Conservation (phyloP, 2,888 invertebrate genomes). For the Meteorus colon region DNA sequence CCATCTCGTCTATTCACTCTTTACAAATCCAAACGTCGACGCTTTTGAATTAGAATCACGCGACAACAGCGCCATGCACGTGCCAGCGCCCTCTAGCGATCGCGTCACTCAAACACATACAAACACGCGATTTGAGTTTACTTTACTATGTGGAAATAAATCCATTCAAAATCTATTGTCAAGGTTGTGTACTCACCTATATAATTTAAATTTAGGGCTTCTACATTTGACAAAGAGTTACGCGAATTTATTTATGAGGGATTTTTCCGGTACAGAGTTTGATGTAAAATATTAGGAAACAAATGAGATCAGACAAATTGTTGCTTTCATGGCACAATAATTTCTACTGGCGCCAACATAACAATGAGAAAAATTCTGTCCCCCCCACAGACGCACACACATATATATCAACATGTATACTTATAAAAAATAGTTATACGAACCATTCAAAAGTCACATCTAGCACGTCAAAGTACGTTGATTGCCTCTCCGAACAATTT, state of each 20-base stretch:
- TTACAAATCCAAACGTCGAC: neutral
- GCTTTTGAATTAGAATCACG: constrained; percentile 2
- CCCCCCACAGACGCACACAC: neutral
- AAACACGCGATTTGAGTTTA: neutral
- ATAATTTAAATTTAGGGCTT: neutral
- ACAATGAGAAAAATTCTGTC: constrained; percentile 31
- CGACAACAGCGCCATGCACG: constrained; percentile 22
- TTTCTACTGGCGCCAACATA: neutral
- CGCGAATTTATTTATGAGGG: too few relatives aligned
- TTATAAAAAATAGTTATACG: neutral
- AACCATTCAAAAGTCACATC: constrained; percentile 23
- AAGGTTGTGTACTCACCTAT: neutral
- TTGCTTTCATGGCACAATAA: too few relatives aligned
- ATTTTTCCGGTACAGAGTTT: too few relatives aligned
- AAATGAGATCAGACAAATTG: too few relatives aligned
- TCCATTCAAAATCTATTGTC: neutral
- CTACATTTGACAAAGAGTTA: too few relatives aligned
- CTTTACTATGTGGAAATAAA: constrained; percentile 10
- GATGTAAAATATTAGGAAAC: too few relatives aligned
- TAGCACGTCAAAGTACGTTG: constrained; percentile 34
- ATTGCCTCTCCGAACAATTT: constrained; percentile 39
- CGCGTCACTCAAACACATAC: constrained; percentile 28
- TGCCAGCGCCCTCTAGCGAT: constrained; percentile 44
- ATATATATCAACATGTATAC: neutral
- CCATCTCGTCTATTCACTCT: neutral